A percentile compares a stretch with the other conserved stretches of the same genome.
Conservation (phyloP, 2,797 vertebrate genomes). For the Propithecus perrieri region DNA sequence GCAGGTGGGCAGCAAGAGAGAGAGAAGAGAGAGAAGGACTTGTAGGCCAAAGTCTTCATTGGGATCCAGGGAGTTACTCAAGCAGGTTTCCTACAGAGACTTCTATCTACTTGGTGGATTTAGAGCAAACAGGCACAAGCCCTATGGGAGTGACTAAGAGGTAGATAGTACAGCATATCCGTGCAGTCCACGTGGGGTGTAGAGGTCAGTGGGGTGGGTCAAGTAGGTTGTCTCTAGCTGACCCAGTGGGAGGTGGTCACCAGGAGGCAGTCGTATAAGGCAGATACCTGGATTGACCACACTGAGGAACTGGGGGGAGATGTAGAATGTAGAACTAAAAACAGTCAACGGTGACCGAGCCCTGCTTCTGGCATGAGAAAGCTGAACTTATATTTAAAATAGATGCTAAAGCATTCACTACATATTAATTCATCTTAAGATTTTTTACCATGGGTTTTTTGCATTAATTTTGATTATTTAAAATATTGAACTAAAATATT, state of each 20-base stretch:
- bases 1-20: background rate
- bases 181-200: accelerated
- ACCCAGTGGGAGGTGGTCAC: background rate
- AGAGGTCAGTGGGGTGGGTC: no score
- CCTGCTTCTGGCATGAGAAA: background rate
- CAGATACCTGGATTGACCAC: background rate
- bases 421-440: background rate
- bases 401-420: background rate
- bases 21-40: background rate
- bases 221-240: background rate
- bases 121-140: background rate
- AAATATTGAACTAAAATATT: background rate
- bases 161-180: background rate
- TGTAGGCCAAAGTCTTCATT: no score
- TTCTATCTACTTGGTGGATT: background rate
- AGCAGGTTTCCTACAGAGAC: background rate
- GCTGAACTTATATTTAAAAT: background rate
- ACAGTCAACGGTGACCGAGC: no score
- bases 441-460: background rate
- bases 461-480: background rate
- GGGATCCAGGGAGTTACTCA: background rate
- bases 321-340: background rate
- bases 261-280: background rate
- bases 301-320: background rate
- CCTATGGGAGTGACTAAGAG: background rate